These are phyloP conservation scores for Hetaerina americana DNA, from an alignment of 1,140 invertebrate genomes.

Conservation along the genomic window DNA sequence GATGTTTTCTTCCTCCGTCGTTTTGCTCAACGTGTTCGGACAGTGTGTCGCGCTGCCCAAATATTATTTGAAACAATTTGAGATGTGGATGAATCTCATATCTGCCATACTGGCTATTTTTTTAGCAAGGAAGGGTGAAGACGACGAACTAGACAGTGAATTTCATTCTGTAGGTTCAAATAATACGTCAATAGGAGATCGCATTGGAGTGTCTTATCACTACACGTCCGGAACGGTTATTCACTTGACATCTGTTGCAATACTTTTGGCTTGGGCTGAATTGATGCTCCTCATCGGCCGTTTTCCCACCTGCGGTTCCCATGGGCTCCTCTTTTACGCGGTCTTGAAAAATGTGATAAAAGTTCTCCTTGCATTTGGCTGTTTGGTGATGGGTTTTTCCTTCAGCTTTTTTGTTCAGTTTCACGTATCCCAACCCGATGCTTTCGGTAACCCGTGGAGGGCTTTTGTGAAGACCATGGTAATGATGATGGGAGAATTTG, in stretches of 20 bases:
- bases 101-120: not conserved
- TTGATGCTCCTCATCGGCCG: slow-evolving; percentile 37
- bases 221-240: slow-evolving; percentile 23
- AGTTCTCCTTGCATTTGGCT: slow-evolving; percentile 35
- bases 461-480: slow-evolving; percentile 36
- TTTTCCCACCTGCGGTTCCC: slow-evolving; percentile 34
- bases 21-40: slow-evolving; percentile 9
- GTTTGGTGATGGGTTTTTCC: slow-evolving; percentile 39
- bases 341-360: slow-evolving; percentile 36
- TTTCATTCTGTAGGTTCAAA: too few species aligned
- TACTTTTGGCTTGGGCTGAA: slow-evolving; percentile 38
- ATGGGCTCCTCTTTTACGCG: slow-evolving; percentile 36
- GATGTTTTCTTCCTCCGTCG: not conserved
- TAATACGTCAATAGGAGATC: not conserved
- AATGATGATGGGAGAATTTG: slow-evolving; percentile 47
- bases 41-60: not conserved
- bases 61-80: slow-evolving; percentile 16
- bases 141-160: not conserved
- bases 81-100: not conserved
- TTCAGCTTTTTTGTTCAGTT: slow-evolving; percentile 39
- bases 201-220: not conserved
- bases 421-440: slow-evolving; percentile 25
- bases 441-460: slow-evolving; percentile 31
- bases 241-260: slow-evolving; percentile 28
- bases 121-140: not conserved